Evolutionary conservation across 1,140 invertebrate species (phyloP), one percentile per base, ranked within the genome.

Genomic region (Euglossa dilemma): DNA sequence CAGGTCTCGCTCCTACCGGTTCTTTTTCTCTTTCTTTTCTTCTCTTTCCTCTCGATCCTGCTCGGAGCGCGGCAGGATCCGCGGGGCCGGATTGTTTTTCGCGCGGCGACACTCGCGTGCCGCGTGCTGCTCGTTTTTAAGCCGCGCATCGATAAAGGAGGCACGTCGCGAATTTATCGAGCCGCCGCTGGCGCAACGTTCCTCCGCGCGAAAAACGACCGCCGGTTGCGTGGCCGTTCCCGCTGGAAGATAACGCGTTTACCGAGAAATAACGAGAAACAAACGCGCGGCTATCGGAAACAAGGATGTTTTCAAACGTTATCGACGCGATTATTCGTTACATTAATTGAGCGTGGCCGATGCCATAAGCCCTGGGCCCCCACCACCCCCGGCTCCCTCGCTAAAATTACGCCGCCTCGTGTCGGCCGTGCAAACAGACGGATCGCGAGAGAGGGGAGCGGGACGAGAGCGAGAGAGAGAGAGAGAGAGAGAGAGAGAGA

Each of bases 241-340:
- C n/a, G 25, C 25, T 52, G 12, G 14, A 0, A 23, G 59, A 64
- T 50, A n/a, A 64, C 52, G 64, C 52, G 64, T 7, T 18, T 18
- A 56, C 54, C 18, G 18, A 64, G 18, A 16, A 36, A 45, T 74
- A 82, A 76, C 70, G 57, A 16, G 84, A 85, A 63, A 50, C 16
- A 25, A 20, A 3, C 9, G 20, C 14, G 2, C 8, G 6, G 9
- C 4, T 56, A 71, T 69, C 67, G 43, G n/a, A 69, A 57, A 57
- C 66, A 14, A 45, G 69, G 59, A 74, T 80, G 59, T 74, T 80
- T 74, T 64, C 23, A 23, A 54, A 59, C 47, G 50, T 75, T 78
- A 86, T 85, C 78, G n/a, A 18, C 9, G 9, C 43, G 67, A 80
- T 76, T 83, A 85, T 83, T 83, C 71, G 36, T 80, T 72, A 43